Percentiles rank a stretch among this genome's conserved stretches.
Evolutionary conservation across 2,113 vertebrate genomes (phyloP).

Genomic region (Xiphophorus hellerii): DNA sequence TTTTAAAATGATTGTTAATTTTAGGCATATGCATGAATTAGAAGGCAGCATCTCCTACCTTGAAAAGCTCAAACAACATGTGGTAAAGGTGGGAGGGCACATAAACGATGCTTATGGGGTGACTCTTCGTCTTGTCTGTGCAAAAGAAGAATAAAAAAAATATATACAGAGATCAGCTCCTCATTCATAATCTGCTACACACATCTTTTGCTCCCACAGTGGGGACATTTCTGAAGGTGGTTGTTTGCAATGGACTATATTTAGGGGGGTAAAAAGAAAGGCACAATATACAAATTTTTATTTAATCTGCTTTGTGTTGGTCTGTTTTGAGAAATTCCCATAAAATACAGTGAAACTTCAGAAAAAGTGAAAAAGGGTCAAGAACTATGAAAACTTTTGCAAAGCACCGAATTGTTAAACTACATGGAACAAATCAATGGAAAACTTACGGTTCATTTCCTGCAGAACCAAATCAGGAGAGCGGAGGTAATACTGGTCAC

Average conservation of each 20-base stretch:
- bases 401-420: neutral
- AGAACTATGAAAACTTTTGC: neutral
- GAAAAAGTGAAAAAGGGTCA: neutral
- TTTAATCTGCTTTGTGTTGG: neutral
- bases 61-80: slow-evolving; percentile 97
- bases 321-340: too few relatives aligned
- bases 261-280: neutral
- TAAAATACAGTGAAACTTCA: too few relatives aligned
- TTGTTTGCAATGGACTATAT: too few relatives aligned
- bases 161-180: neutral
- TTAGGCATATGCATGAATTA: neutral
- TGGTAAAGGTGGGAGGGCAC: slow-evolving; percentile 96
- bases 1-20: rapidly evolving
- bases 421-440: neutral
- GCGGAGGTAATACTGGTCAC: slow-evolving; percentile 91
- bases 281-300: too few relatives aligned
- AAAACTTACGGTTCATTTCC: slow-evolving; percentile 84
- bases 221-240: neutral
- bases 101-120: slow-evolving; percentile 89
- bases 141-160: neutral
- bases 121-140: slow-evolving; percentile 78
- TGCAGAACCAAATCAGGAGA: slow-evolving; percentile 87
- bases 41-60: slow-evolving; percentile 68
- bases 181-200: neutral
- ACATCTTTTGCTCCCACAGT: neutral